Evolutionary conservation across 2,888 invertebrate species (phyloP).

Genomic region (Cyclophora punctaria): DNA sequence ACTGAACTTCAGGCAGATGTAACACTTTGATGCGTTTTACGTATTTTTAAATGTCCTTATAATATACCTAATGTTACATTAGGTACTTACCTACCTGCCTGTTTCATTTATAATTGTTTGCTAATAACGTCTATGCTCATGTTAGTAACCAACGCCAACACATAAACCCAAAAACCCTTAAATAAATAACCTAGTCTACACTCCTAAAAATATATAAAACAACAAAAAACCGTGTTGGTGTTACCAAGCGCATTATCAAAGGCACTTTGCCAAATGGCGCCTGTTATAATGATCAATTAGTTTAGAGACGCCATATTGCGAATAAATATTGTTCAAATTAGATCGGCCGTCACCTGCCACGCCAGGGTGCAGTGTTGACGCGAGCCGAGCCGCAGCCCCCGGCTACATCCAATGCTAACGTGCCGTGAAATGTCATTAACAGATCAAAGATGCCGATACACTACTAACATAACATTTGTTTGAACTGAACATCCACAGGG

Average conservation of each 20-base stretch:
- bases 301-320: slow-evolving; percentile 57
- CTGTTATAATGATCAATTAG: slow-evolving; percentile 56
- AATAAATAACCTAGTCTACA: too few relatives aligned
- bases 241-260: slow-evolving; percentile 40
- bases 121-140: too few relatives aligned
- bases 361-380: slow-evolving; percentile 42
- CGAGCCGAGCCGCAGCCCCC: slow-evolving; percentile 10
- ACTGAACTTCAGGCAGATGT: too few relatives aligned
- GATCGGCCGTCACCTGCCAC: slow-evolving; percentile 57
- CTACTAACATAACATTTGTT: slow-evolving; percentile 12
- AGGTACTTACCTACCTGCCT: too few relatives aligned
- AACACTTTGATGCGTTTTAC: too few relatives aligned
- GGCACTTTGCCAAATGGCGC: slow-evolving; percentile 61
- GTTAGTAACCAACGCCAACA: too few relatives aligned
- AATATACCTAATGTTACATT: too few relatives aligned
- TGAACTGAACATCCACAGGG: slow-evolving; percentile 2
- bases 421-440: slow-evolving; percentile 56
- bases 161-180: too few relatives aligned
- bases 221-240: slow-evolving; percentile 23
- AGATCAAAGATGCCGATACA: slow-evolving; percentile 32
- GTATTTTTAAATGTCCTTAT: too few relatives aligned
- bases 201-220: neutral
- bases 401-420: slow-evolving; percentile 26
- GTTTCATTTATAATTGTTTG: too few relatives aligned
- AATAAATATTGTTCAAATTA: slow-evolving; percentile 72